Base-by-base conservation (phyloP, 2,888 invertebrate genomes). In the Pandemis cinnamomeana region DNA sequence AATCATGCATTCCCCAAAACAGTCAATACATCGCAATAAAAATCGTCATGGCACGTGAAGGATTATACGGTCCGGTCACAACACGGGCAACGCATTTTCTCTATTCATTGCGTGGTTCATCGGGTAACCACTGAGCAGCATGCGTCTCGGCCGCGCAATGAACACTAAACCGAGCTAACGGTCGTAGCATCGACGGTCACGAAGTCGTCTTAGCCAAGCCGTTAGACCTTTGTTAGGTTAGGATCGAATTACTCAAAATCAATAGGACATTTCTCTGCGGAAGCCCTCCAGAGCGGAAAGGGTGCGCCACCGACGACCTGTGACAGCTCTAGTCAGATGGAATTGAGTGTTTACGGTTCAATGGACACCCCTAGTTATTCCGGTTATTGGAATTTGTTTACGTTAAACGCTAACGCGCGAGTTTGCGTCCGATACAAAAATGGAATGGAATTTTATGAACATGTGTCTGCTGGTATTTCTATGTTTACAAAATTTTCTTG, bases 311-410 rank as follows among this genome's bases (percentile, higher is more conserved):
- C 53, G 15, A 15, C 41, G 68, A 46, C 44, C 44, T 67, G 44
- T 68, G 68, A 61, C 68, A 60, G 58, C n/a, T 42, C 55, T 60
- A 69, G 36, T 41, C 46, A 66, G 1, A 48, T 48, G 68, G 44
- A 69, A 69, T 46, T 27, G 10, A 61, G n/a, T 48, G 46, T 60
- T 5, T 61, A 69, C 68, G 60, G 46, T 69, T 15, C 60, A 48
- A 13, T 8, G 68, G 60, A 48, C 68, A 58, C 68, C 68, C 68
- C 67, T 67, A 41, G 66, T 51, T 46, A 36, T 66, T 51, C 66
- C 64, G 64, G 64, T 13, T 66, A 51, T 66, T 66, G 13, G 67
- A 20, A 64, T 64, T 46, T 64, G 63, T 64, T 46, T 64, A 64
- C 27, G 46, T 63, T 46, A 44, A 63, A 44, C 63, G 13, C 5